Evolutionary conservation across 2,113 vertebrate species (phyloP).

Genomic region (Amphiprion ocellaris): DNA sequence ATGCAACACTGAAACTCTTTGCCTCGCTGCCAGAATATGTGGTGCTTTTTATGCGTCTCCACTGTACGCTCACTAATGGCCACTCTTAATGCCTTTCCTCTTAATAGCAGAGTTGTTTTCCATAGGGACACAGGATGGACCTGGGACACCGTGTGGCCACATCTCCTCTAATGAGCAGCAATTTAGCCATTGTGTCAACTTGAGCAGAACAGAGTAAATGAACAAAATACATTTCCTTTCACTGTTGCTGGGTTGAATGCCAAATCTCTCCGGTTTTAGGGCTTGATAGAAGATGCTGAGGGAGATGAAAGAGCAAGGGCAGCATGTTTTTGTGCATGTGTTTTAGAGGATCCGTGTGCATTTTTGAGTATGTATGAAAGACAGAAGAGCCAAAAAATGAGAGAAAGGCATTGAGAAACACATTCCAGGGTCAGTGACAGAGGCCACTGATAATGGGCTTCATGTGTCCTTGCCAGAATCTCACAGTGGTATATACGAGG

Average conservation of each 20-base stretch:
- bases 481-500: not conserved
- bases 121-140: constrained; percentile 40
- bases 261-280: constrained; percentile 20
- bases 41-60: constrained; percentile 51
- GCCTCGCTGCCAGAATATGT: constrained; percentile 23
- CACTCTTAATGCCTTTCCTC: constrained; percentile 31
- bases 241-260: not conserved
- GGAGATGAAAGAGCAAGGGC: constrained; percentile 7
- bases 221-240: constrained; percentile 6
- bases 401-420: not conserved
- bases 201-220: constrained; percentile 45
- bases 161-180: constrained; percentile 62
- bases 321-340: constrained; percentile 1
- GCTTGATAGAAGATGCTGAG: not conserved
- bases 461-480: constrained; percentile 24
- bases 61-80: constrained; percentile 50
- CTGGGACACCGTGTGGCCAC: constrained; percentile 26
- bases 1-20: constrained; percentile 20
- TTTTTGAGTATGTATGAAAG: constrained; percentile 10
- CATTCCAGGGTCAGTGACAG: constrained; percentile 1
- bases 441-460: not conserved
- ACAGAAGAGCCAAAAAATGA: not conserved
- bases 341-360: not conserved
- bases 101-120: constrained; percentile 49
- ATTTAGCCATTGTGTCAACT: constrained; percentile 41